Evolutionary conservation across 1,140 invertebrate species (phyloP), one percentile per base, ranked within the genome.

Genomic region (Drosophila nikananu): DNA sequence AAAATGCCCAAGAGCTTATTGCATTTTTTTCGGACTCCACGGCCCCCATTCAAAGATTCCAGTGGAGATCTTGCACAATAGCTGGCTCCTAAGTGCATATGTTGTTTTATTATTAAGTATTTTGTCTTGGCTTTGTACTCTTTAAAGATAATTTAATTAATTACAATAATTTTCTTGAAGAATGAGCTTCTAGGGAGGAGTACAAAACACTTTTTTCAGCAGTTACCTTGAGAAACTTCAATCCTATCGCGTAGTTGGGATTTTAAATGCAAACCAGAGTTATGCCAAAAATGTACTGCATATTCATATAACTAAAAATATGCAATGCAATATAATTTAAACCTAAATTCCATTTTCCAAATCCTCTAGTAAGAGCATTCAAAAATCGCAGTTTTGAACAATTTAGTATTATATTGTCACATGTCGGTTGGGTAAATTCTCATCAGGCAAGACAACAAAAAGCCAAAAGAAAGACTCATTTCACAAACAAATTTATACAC

Each of bases 401-500:
- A 17, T 42, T 2, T 60, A 17, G n/a, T 12, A 32, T 58, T 48
- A 12, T 30, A 59, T 75, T 65, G 55, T 80, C 81, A 83, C 30
- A 73, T 84, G 80, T 73, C 68, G 63, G 42, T 73, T 77, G 64
- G 73, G 64, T 81, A 77, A 81, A 84, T 84, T 84, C 82, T 84
- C 82, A 84, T 70, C 65, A 54, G 44, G 13, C 17, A 57, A 64
- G 65, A 77, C 42, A 65, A 61, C 76, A 79, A 51, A 54, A 64
- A 37, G 54, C 27, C 27, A 55, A 52, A 60, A 61, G 49, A 66
- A 67, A 71, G 62, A 66, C 73, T 83, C 70, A 83, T 71, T 83
- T 83, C 81, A 83, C 81, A 83, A 83, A 83, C 81, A 80, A 83
- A 83, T 83, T 83, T 77, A 66, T 76, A 71, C 77, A 80, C 39